phyloP scores from a whole-genome alignment of 1,140 invertebrate genomes.

The Anoplophora glabripennis region DNA sequence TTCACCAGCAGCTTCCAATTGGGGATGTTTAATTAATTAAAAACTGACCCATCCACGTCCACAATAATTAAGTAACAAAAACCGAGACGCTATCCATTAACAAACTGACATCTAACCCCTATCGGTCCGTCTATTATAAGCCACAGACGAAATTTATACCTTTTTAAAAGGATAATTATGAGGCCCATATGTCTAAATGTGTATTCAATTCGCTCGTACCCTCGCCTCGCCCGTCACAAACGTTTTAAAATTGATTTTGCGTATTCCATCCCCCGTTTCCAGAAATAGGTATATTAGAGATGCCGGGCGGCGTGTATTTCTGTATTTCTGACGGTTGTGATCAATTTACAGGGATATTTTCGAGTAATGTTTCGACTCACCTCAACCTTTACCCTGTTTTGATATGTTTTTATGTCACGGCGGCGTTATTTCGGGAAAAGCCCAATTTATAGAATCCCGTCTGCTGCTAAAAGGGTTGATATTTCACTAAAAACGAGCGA shows the following conservation, averaged over 20 bases:
- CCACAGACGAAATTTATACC: conserved; percentile 3
- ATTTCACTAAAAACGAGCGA: too few species aligned
- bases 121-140: neutral
- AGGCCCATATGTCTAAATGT: neutral
- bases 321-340: conserved; percentile 3
- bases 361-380: neutral
- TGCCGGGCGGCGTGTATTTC: neutral
- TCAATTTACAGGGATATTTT: neutral
- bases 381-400: conserved; percentile 1
- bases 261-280: conserved; percentile 5
- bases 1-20: too few species aligned
- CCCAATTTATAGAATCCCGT: conserved; percentile 1
- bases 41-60: too few species aligned
- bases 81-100: too few species aligned
- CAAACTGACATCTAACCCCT: too few species aligned
- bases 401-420: conserved; percentile 1
- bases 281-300: conserved; percentile 2
- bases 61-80: too few species aligned
- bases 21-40: too few species aligned
- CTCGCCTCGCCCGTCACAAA: neutral
- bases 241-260: conserved; percentile 6
- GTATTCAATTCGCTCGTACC: neutral
- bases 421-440: neutral
- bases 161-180: conserved; percentile 7
- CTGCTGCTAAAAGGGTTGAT: neutral